Conservation (phyloP, 1,140 invertebrate genomes). For the Drosophila quadrilineata region DNA sequence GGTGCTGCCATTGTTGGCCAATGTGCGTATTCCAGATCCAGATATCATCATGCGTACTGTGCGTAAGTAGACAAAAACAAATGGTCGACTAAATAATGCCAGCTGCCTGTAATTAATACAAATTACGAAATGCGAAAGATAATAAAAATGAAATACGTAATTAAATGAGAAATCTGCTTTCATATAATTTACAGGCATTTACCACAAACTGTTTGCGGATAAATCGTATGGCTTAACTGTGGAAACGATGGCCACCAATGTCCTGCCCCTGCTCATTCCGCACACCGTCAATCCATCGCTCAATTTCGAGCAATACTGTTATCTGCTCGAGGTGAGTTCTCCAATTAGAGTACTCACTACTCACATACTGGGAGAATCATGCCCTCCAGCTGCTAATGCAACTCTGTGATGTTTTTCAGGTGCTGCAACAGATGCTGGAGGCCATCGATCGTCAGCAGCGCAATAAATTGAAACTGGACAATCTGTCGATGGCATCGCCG, state of each 20-base stretch:
- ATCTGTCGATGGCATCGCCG: constrained; percentile 87
- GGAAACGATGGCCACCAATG: constrained; percentile 95
- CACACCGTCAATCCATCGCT: constrained; percentile 95
- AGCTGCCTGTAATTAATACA: constrained; percentile 19
- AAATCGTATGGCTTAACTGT: constrained; percentile 95
- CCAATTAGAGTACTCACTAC: too few species aligned
- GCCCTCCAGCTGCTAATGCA: too few species aligned
- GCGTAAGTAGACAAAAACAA: constrained; percentile 85
- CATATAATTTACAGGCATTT: constrained; percentile 88
- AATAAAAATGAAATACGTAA: constrained; percentile 44
- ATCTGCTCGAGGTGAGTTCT: constrained; percentile 87
- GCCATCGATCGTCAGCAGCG: constrained; percentile 94
- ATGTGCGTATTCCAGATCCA: constrained; percentile 93
- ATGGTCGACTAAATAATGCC: constrained; percentile 4
- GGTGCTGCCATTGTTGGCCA: constrained; percentile 94
- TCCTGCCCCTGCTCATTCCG: constrained; percentile 95
- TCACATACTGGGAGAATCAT: too few species aligned
- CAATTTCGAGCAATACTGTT: constrained; percentile 94
- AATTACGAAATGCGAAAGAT: constrained; percentile 17
- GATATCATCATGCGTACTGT: constrained; percentile 90
- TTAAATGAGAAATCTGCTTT: constrained; percentile 31
- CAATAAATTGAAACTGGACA: constrained; percentile 91
- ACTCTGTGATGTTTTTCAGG: constrained; percentile 73
- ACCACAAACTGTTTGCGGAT: constrained; percentile 94
- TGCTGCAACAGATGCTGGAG: constrained; percentile 96